A percentile compares a stretch with the other conserved stretches of the same genome.
Evolutionary conservation across 1,140 invertebrate genomes (phyloP).

Genomic region (Lucilia sericata): DNA sequence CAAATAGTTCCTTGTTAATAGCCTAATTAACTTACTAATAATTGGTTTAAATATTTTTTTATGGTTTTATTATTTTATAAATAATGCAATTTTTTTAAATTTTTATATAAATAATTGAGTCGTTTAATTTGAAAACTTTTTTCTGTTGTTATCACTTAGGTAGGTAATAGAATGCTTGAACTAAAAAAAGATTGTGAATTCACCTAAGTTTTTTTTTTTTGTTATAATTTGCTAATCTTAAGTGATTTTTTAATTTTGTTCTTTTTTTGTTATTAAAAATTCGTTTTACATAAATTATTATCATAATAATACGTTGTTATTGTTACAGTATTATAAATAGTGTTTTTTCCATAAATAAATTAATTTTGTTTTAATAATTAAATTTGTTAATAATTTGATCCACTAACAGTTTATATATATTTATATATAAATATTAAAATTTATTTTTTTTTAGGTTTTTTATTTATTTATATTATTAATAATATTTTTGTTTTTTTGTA

Average conservation of each 20-base stretch:
- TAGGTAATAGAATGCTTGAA: not conserved
- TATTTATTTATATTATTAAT: not conserved
- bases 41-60: too few relatives aligned
- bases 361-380: constrained; percentile 31
- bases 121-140: not conserved
- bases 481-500: not conserved
- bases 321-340: constrained; percentile 36
- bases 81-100: too few relatives aligned
- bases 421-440: constrained; percentile 39
- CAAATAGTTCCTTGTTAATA: too few relatives aligned
- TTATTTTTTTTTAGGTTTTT: constrained; percentile 28
- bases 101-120: not conserved
- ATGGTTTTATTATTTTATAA: too few relatives aligned
- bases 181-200: not conserved
- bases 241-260: not conserved
- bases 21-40: too few relatives aligned
- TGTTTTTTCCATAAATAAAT: not conserved
- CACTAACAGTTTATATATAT: constrained; percentile 40
- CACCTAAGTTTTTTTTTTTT: not conserved
- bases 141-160: too few relatives aligned
- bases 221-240: not conserved
- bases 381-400: constrained; percentile 35
- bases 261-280: constrained; percentile 31
- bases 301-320: constrained; percentile 39
- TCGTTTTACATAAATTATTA: constrained; percentile 43